These are phyloP conservation scores for Drosophila albomicans DNA, from an alignment of 1,140 invertebrate species.

Conservation along the genomic window DNA sequence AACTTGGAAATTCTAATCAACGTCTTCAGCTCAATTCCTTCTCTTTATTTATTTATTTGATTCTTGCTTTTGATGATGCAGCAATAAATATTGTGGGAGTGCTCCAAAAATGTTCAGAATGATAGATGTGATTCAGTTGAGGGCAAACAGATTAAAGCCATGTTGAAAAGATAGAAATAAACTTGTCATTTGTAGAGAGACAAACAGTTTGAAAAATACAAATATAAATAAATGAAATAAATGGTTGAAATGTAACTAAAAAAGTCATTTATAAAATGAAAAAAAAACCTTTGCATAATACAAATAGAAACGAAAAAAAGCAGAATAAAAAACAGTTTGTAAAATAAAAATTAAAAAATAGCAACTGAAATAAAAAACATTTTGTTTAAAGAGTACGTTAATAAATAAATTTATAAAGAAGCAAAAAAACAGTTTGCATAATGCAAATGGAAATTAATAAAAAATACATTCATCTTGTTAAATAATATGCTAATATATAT, in stretches of 20 bases:
- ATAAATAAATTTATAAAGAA: background rate
- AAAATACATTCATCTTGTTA: no score
- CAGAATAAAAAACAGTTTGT: background rate
- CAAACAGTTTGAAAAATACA: background rate
- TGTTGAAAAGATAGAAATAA: conserved; percentile 1
- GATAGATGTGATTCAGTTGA: conserved; percentile 25
- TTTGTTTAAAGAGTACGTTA: background rate
- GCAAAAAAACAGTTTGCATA: no score
- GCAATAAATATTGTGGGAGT: conserved; percentile 21
- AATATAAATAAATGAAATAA: no score
- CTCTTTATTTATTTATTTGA: conserved; percentile 12
- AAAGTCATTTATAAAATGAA: background rate
- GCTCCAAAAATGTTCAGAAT: conserved; percentile 1
- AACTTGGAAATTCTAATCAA: conserved; percentile 63
- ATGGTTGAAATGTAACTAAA: no score
- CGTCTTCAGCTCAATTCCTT: conserved; percentile 45
- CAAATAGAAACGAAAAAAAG: no score
- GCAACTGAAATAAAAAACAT: no score
- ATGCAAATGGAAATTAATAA: no score
- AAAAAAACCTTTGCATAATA: no score
- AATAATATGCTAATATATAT: no score
- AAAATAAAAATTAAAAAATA: no score
- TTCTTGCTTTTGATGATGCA: conserved; percentile 24
- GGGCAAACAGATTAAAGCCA: conserved; percentile 1
- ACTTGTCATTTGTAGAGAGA: background rate